Conservation (phyloP, 1,140 invertebrate genomes). For the Camponotus floridanus region DNA sequence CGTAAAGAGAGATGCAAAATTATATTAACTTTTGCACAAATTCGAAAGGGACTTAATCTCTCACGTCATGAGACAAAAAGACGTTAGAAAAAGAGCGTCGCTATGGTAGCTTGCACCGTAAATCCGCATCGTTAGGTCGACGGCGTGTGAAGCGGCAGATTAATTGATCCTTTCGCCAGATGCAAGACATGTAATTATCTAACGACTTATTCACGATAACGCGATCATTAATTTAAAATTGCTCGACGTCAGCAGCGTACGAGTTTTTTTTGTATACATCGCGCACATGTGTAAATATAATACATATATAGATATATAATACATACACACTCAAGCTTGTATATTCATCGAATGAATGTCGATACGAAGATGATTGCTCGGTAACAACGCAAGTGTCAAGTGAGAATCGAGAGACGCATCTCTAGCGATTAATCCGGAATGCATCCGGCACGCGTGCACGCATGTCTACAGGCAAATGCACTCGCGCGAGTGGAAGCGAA, state of each 20-base stretch:
- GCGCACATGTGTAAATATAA: not conserved
- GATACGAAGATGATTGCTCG: conserved; percentile 64
- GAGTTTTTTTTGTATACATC: not conserved
- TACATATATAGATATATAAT: not conserved
- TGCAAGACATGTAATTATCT: conserved; percentile 74
- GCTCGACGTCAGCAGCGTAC: not conserved
- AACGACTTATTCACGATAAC: conserved; percentile 65
- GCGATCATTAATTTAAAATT: conserved; percentile 69
- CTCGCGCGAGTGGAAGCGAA: not conserved
- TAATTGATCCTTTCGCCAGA: conserved; percentile 73
- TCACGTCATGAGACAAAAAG: not conserved
- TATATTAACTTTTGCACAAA: not conserved
- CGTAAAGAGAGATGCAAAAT: not conserved
- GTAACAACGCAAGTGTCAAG: conserved; percentile 71
- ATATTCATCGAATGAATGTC: conserved; percentile 63
- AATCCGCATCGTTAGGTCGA: not conserved
- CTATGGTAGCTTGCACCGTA: not conserved
- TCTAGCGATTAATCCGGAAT: conserved; percentile 67
- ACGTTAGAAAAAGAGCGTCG: not conserved
- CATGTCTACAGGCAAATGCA: not conserved
- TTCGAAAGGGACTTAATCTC: no score
- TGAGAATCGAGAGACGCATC: conserved; percentile 18
- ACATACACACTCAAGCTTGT: conserved; percentile 5
- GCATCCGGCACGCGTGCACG: not conserved
- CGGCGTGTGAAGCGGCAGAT: conserved; percentile 42